Conservation (phyloP, 2,113 vertebrate genomes). For the Taurulus bubalis region DNA sequence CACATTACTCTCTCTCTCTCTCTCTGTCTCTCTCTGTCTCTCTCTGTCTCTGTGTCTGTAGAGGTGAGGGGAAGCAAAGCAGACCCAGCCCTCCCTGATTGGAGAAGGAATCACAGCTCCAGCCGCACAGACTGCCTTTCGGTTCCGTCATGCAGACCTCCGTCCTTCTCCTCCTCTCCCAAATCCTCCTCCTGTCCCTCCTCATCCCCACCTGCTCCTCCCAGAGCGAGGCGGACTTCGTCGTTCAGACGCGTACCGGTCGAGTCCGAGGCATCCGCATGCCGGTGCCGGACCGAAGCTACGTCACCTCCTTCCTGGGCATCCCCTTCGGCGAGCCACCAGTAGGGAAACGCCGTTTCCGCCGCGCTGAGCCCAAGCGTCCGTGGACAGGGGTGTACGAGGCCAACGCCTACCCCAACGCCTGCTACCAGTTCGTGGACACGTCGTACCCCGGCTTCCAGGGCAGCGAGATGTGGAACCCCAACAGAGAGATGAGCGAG, state of each 20-base stretch:
- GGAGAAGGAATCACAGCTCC: slow-evolving; percentile 42
- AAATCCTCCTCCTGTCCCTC: slow-evolving; percentile 58
- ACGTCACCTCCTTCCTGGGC: slow-evolving; percentile 88
- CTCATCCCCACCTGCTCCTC: slow-evolving; percentile 58
- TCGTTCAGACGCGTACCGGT: slow-evolving; percentile 82
- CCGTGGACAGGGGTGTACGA: slow-evolving; percentile 85
- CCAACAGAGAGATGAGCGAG: slow-evolving; percentile 91
- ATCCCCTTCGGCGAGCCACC: slow-evolving; percentile 92
- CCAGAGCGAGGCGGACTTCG: slow-evolving; percentile 82
- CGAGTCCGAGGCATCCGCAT: slow-evolving; percentile 84
- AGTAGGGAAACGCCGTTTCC: slow-evolving; percentile 86
- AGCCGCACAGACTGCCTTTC: slow-evolving; percentile 8
- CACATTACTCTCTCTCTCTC: slow-evolving; percentile 38
- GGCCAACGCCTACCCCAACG: slow-evolving; percentile 83
- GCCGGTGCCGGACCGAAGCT: slow-evolving; percentile 75
- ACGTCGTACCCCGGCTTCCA: slow-evolving; percentile 88
- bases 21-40: slow-evolving; percentile 33
- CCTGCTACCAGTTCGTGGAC: slow-evolving; percentile 91
- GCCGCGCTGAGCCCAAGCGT: slow-evolving; percentile 84
- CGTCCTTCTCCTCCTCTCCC: slow-evolving; percentile 56
- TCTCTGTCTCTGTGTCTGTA: slow-evolving; percentile 45
- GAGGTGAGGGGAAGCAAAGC: slow-evolving; percentile 68
- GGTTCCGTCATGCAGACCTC: slow-evolving; percentile 69
- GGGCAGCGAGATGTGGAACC: slow-evolving; percentile 95
- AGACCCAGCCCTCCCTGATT: slow-evolving; percentile 29